These are phyloP conservation scores for Drosophila obscura DNA, from an alignment of 1,140 invertebrate species.

Conservation along the genomic window DNA sequence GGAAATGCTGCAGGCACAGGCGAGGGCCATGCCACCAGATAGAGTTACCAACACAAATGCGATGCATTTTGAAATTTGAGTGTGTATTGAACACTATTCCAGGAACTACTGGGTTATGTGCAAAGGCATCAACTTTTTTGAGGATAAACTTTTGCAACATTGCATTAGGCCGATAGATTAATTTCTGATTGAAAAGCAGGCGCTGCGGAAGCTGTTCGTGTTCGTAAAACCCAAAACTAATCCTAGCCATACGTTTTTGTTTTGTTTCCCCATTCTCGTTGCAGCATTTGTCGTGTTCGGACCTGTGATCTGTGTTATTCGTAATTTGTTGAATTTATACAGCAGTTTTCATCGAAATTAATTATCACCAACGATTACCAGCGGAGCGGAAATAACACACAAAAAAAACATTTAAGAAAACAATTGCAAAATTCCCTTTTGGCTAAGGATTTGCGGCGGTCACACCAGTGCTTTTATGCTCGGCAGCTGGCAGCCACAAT, in stretches of 20 bases:
- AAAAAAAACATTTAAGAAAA: slow-evolving; percentile 61
- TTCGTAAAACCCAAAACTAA: slow-evolving; percentile 49
- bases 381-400: slow-evolving; percentile 51
- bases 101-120: slow-evolving; percentile 17
- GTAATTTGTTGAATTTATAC: slow-evolving; percentile 8
- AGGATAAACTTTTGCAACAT: slow-evolving; percentile 13
- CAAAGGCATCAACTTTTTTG: background rate
- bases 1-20: slow-evolving; percentile 64
- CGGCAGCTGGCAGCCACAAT: slow-evolving; percentile 57
- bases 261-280: slow-evolving; percentile 64
- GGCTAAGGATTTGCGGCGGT: slow-evolving; percentile 75
- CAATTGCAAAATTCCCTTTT: slow-evolving; percentile 84
- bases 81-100: slow-evolving; percentile 24
- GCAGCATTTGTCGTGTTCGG: slow-evolving; percentile 82
- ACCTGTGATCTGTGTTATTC: slow-evolving; percentile 44
- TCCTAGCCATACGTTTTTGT: slow-evolving; percentile 39
- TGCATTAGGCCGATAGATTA: slow-evolving; percentile 9
- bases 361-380: slow-evolving; percentile 25
- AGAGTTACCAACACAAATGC: slow-evolving; percentile 55
- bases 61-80: slow-evolving; percentile 50
- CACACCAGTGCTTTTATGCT: slow-evolving; percentile 60
- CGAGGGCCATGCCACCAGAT: slow-evolving; percentile 13
- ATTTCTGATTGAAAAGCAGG: slow-evolving; percentile 42
- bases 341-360: slow-evolving; percentile 11
- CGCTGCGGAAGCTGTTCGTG: slow-evolving; percentile 49